Base-by-base conservation (phyloP, 53 echinoderm and acorn worm species). In the Zoroaster sp. region DNA sequence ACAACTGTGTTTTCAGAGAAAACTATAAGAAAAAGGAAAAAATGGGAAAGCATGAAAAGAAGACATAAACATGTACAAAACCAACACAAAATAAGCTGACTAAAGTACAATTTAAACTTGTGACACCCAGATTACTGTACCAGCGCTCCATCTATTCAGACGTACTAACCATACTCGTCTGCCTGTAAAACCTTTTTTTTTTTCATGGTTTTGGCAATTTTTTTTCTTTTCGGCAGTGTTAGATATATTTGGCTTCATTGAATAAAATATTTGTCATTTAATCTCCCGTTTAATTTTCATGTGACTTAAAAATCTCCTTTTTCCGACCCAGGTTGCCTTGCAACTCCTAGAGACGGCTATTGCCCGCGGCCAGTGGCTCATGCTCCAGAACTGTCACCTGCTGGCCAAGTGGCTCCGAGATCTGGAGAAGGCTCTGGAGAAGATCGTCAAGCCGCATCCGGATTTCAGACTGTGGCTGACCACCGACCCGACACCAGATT, bases 391-490 rank as follows among this genome's bases (percentile, higher is more conserved):
- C 82, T 99, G 99, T 49, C 99, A 99, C 66, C 78, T 96, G 44
- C 72, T 99, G 47, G 93, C 92, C 70, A 99, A 94, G 78, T 99
- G 99, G 99, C 93, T 99, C 40, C 87, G 96, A 76, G 99, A 99
- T 36, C 85, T 99, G 46, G 99, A 99, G 93, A 96, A 99, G 55
- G 93, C 96, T 12, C 80, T 99, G 66, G 99, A 99, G 92, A 94
- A 86, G 87, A 93, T 99, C 42, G 79, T 78, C 77, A 99, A 99
- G 82, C 99, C 99, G 25, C 98, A 99, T 78, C 99, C 99, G 40
- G 99, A 99, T 65, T 99, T 96, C 93, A 83, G 99, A 38, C 96
- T 99, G 54, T 98, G 99, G 99, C 79, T 99, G 73, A 99, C 99
- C 72, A 99, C 99, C 1, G 99, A 99, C 55, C 99, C 99, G 31